phyloP scores from a whole-genome alignment of 2,113 vertebrate species.

The Pseudopipra pipra region DNA sequence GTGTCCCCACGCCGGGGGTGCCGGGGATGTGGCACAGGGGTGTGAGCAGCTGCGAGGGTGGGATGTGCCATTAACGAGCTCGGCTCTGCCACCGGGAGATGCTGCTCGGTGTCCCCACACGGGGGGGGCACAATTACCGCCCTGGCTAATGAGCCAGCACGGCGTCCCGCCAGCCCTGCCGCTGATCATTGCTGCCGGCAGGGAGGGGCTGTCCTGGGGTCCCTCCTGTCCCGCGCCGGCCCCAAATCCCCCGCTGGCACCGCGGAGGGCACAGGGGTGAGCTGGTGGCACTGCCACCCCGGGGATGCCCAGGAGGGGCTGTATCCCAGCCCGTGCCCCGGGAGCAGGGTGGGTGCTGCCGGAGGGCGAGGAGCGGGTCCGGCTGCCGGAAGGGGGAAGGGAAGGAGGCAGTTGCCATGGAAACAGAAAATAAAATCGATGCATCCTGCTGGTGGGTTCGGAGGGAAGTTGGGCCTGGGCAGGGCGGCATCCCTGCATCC shows the following conservation, averaged over 20 bases:
- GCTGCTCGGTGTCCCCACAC: background rate
- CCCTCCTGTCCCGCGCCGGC: background rate
- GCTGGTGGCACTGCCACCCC: background rate
- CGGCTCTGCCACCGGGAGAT: background rate
- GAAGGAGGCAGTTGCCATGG: constrained; percentile 52
- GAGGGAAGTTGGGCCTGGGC: background rate
- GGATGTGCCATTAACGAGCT: background rate
- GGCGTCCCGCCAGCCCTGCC: background rate
- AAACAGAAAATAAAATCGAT: constrained; percentile 61
- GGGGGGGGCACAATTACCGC: background rate
- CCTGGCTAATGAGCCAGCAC: background rate
- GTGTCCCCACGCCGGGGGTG: rapidly evolving
- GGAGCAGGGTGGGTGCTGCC: background rate
- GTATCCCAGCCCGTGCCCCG: rapidly evolving
- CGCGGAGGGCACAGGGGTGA: rapidly evolving
- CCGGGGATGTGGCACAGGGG: rapidly evolving
- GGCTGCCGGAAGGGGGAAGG: constrained; percentile 15
- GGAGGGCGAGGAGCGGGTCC: background rate
- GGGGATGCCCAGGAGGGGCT: background rate
- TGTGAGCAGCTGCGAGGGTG: background rate
- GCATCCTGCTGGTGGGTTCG: background rate
- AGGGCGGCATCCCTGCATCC: background rate
- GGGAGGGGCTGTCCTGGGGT: background rate
- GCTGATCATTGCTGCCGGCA: background rate
- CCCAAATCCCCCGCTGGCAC: rapidly evolving